Percentiles rank a stretch among this genome's conserved stretches.
phyloP scores from a whole-genome alignment of 2,113 vertebrate species.

The Sterna hirundo region DNA sequence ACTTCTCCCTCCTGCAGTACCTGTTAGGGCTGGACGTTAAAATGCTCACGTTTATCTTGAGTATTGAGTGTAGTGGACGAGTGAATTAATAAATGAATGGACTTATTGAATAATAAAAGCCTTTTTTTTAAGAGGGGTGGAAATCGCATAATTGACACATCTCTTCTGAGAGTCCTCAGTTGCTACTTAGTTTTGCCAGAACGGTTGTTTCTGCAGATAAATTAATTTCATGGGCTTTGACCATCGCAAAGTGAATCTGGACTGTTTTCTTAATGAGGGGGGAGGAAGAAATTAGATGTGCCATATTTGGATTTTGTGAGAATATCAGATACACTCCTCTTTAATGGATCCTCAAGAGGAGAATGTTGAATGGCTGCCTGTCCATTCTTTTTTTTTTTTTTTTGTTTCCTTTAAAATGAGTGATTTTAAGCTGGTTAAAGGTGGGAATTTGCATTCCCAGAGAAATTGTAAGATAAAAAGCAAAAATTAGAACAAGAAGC shows the following conservation, averaged over 20 bases:
- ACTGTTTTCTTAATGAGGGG: not conserved
- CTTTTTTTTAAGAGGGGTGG: not conserved
- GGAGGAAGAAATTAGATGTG: not conserved
- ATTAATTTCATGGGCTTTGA: constrained; percentile 7
- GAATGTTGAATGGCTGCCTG: not conserved
- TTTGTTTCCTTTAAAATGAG: not conserved
- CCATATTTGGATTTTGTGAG: not conserved
- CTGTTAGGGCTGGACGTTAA: not conserved
- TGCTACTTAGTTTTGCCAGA: not conserved
- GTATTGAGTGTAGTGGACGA: not conserved
- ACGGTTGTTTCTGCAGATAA: not conserved
- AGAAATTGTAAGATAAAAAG: not conserved
- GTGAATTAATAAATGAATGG: constrained; percentile 10
- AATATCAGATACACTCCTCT: not conserved
- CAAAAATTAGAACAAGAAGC: not conserved
- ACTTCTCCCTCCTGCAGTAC: not conserved
- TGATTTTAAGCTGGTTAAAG: not conserved
- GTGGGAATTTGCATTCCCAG: not conserved
- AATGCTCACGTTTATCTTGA: not conserved
- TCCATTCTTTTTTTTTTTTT: not conserved
- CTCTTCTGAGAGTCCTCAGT: not conserved
- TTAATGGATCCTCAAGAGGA: not conserved
- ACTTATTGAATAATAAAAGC: not conserved
- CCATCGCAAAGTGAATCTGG: not conserved
- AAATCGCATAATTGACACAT: not conserved